These are phyloP conservation scores for Onychostruthus taczanowskii DNA, from an alignment of 2,113 vertebrate species.

Conservation along the genomic window DNA sequence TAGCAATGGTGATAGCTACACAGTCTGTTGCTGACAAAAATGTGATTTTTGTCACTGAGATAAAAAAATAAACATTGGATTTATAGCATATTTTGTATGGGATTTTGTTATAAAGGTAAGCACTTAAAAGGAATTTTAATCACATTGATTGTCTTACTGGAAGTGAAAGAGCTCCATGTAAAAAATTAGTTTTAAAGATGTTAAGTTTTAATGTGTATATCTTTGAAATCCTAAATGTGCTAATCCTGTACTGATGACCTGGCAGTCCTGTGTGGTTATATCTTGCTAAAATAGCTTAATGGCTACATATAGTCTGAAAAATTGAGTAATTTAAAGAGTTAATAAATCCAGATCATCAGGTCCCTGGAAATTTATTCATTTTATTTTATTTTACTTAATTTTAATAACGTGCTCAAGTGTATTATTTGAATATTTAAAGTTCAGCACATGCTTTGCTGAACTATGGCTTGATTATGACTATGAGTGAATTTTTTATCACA, in stretches of 20 bases:
- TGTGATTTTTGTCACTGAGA: conserved; percentile 7
- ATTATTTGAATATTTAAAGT: conserved; percentile 41
- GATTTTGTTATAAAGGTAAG: conserved; percentile 25
- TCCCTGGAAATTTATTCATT: not conserved
- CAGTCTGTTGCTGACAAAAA: conserved; percentile 11
- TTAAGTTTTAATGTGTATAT: conserved; percentile 12
- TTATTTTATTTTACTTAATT: conserved; percentile 29
- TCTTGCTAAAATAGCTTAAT: not conserved
- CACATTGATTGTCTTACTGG: conserved; percentile 52
- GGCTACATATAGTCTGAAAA: not conserved
- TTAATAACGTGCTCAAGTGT: conserved; percentile 11
- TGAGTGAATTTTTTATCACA: conserved; percentile 17
- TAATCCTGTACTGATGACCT: not conserved
- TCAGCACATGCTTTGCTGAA: conserved; percentile 22
- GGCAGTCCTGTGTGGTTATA: not conserved
- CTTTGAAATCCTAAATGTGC: not conserved
- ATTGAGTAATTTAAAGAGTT: not conserved
- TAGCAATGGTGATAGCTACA: not conserved
- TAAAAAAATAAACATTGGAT: conserved; percentile 28
- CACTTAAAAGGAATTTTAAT: conserved; percentile 52
- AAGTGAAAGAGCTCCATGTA: not conserved
- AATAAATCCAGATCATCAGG: not conserved
- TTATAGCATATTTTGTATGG: conserved; percentile 21
- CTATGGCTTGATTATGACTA: not conserved
- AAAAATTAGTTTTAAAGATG: conserved; percentile 29